Evolutionary conservation across 2,113 vertebrate genomes (phyloP).

Genomic region (Daphoenositta chrysoptera): DNA sequence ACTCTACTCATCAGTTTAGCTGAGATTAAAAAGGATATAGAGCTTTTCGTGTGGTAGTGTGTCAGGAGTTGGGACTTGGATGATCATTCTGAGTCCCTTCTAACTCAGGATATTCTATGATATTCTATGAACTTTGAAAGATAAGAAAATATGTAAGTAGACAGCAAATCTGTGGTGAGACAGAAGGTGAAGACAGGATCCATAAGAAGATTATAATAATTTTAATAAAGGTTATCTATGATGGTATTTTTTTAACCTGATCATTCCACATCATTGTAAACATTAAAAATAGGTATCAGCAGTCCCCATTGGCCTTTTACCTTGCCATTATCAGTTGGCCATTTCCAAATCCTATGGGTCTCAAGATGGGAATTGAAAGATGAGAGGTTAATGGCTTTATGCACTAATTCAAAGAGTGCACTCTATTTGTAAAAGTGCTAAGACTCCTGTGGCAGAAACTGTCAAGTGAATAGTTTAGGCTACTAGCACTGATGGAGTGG

Average conservation of each 20-base stretch:
- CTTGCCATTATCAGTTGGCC: not conserved
- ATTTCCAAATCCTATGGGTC: not conserved
- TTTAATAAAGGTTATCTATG: not conserved
- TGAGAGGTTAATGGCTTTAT: not conserved
- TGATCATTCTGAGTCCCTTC: not conserved
- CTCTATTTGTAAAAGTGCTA: not conserved
- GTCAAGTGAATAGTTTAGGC: constrained; percentile 9
- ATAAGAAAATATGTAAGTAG: not conserved
- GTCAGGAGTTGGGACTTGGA: not conserved
- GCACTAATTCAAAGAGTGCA: not conserved
- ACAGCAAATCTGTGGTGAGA: not conserved
- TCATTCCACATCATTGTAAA: not conserved
- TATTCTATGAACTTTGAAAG: not conserved
- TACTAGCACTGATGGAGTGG: not conserved
- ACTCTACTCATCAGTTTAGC: not conserved
- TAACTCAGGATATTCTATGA: not conserved
- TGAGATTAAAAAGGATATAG: not conserved
- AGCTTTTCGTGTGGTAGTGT: not conserved
- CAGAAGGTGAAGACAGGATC: not conserved
- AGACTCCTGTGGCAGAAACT: constrained; percentile 8
- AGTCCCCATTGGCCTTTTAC: not conserved
- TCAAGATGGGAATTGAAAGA: not conserved
- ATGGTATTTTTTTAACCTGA: not conserved
- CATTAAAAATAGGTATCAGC: not conserved
- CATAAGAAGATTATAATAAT: not conserved